Base-by-base conservation (phyloP, 1,140 invertebrate genomes). In the Tetramorium alpestre region DNA sequence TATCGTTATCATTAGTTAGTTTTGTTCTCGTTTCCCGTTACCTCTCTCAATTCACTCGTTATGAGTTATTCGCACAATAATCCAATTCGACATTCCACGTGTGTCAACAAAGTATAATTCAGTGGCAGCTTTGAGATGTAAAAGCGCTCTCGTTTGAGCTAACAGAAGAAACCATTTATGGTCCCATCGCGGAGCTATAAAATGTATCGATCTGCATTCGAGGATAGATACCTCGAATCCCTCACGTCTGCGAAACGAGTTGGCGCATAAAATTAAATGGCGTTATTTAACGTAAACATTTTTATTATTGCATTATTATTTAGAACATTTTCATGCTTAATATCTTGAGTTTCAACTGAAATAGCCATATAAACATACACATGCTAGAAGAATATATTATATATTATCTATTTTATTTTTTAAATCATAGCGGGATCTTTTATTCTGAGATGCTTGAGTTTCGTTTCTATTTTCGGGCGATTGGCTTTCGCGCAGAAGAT, bases 101-200 rank as follows among this genome's bases (percentile, higher is more conserved):
- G 22, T 25, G 22, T 60, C 33, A 25, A 16, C 3, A 44, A 60
- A 28, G 7, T 60, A 25, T 76, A 25, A 60, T 77, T 77, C 16
- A 67, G 3, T 22, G 22, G n/a, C 3, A 11, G n/a, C 51, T 16
- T 28, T n/a, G 10, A 54, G 22, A 25, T 10, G 18, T 6, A 18
- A 78, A 78, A 62, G n/a, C 28, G 44, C 25, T 80, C 0, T 78
- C 22, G 33, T 67, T 28, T 22, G 44, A 28, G n/a, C 54, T 51
- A 80, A 67, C 8, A 28, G 33, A 67, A 38, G n/a, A 69, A 80
- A 41, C 65, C 65, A 80, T 33, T 33, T 38, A 67, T 6, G 16
- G n/a, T 0, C 16, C 44, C 18, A 41, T 65, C 44, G 18, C 25
- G 25, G 44, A 47, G 64, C 38, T 2, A 22, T 67, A 67, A 67